Conservation (phyloP, 2,113 vertebrate species). For the Piliocolobus tephrosceles region DNA sequence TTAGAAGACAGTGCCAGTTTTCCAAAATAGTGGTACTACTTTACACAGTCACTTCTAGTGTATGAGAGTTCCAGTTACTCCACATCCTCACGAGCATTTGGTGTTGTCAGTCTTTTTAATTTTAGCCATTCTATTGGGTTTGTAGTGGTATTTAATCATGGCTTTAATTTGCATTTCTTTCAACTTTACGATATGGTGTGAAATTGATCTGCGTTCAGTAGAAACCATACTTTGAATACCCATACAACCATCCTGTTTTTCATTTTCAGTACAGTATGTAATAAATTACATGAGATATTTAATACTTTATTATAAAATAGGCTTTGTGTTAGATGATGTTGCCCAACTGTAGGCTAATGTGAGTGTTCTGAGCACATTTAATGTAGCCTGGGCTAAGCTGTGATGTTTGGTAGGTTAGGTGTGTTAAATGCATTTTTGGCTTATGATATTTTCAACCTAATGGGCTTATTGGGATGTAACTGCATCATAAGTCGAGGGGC, state of each 20-base stretch:
- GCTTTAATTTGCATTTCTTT: slow-evolving; percentile 22
- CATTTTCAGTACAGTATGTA: background rate
- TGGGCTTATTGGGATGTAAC: background rate
- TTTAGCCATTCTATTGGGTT: background rate
- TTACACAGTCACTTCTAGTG: background rate
- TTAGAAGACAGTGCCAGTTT: slow-evolving; percentile 2
- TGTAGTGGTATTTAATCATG: background rate
- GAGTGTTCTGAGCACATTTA: background rate
- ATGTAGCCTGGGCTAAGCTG: background rate
- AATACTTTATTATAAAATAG: background rate
- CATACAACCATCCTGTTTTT: background rate
- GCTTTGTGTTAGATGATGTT: background rate
- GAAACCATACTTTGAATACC: background rate
- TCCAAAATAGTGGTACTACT: background rate
- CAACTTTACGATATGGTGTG: background rate
- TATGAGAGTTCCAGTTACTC: background rate
- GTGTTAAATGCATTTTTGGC: background rate
- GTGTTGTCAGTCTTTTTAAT: background rate
- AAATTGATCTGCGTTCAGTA: background rate
- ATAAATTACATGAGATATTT: background rate
- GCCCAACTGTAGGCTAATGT: background rate
- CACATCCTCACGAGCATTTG: background rate
- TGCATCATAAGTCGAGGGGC: background rate
- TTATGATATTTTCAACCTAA: background rate
- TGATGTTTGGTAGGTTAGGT: background rate